These are phyloP conservation scores for Chrysaora quinquecirrha DNA, from an alignment of 30 jellyfish, hydroid and myxozoan species.

Conservation along the genomic window DNA sequence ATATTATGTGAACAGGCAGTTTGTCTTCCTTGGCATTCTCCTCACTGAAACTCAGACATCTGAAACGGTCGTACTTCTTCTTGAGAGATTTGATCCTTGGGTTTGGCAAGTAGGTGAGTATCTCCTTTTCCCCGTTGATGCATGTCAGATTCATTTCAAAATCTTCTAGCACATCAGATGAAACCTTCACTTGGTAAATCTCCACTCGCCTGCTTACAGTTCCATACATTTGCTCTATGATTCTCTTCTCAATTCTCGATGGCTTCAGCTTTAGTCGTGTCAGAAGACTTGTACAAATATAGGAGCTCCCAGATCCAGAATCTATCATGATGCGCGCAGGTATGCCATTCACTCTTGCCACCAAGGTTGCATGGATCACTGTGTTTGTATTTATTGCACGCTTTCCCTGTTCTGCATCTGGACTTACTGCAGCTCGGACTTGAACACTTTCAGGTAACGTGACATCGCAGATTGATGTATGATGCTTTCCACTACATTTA, in stretches of 20 bases:
- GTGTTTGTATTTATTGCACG: constrained; percentile 13
- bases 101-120: constrained; percentile 51
- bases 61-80: constrained; percentile 33
- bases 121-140: constrained; percentile 55
- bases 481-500: constrained; percentile 35
- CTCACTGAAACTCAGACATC: constrained; percentile 50
- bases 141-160: constrained; percentile 33
- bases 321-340: constrained; percentile 57
- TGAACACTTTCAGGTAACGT: not conserved
- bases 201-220: constrained; percentile 37
- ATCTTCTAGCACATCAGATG: constrained; percentile 40
- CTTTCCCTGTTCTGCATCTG: constrained; percentile 35
- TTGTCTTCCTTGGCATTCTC: constrained; percentile 32
- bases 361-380: constrained; percentile 37
- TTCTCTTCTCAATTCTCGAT: constrained; percentile 28
- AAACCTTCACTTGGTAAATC: constrained; percentile 32
- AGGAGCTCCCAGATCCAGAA: constrained; percentile 50
- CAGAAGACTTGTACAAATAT: constrained; percentile 47
- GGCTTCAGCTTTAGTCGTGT: constrained; percentile 47
- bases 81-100: constrained; percentile 45
- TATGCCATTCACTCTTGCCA: constrained; percentile 40
- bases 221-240: constrained; percentile 69
- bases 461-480: constrained; percentile 42
- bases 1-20: constrained; percentile 68
- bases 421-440: not conserved